Evolutionary conservation across 1,140 invertebrate species (phyloP).

Genomic region (Argopecten irradians): DNA sequence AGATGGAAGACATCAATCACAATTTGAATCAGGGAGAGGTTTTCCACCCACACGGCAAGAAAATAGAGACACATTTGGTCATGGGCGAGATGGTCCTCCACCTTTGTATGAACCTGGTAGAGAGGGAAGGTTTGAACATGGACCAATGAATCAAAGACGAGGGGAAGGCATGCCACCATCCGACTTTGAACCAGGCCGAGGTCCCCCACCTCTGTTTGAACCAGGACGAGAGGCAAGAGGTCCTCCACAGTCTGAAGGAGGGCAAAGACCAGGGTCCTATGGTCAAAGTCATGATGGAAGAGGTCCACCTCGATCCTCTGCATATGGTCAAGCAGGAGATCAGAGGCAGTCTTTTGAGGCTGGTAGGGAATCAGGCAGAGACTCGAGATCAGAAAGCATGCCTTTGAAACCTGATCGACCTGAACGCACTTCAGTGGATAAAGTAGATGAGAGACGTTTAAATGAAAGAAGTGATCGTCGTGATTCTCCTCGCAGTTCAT

Average conservation of each 20-base stretch:
- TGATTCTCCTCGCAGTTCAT: neutral
- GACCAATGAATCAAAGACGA: neutral
- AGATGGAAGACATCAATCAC: neutral
- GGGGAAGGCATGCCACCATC: neutral
- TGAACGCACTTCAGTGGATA: neutral
- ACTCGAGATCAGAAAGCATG: slow-evolving; percentile 5
- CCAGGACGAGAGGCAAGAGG: neutral
- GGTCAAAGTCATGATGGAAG: neutral
- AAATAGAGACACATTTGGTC: too few species aligned
- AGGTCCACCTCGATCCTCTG: neutral
- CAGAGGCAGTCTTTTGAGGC: slow-evolving; percentile 11
- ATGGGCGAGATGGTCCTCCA: neutral
- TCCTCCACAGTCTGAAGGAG: neutral
- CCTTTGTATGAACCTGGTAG: neutral
- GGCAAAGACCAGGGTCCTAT: neutral
- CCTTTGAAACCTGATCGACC: neutral
- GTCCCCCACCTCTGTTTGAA: neutral
- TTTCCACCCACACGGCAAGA: neutral
- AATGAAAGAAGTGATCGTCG: neutral
- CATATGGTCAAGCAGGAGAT: neutral
- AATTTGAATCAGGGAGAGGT: neutral
- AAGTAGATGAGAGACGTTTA: neutral
- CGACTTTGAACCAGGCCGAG: neutral
- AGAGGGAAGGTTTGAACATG: neutral
- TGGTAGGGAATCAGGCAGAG: neutral